Evolutionary conservation across 2,797 vertebrate genomes (phyloP).

Genomic region (Propithecus deckenii): DNA sequence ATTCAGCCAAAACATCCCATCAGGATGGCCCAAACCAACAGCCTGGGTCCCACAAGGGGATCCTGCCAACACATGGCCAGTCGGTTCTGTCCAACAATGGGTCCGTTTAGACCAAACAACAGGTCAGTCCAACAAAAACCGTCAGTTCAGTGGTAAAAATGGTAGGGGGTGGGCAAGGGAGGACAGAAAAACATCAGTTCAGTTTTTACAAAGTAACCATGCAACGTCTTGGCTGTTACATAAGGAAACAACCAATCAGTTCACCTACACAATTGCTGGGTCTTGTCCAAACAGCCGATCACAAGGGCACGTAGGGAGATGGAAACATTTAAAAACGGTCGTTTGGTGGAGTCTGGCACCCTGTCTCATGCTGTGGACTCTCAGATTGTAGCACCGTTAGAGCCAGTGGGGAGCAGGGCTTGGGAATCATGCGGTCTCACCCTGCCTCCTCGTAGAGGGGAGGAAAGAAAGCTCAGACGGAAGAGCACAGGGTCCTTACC

Average conservation of each 20-base stretch:
- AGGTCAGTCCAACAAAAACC: neutral
- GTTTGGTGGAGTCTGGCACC: neutral
- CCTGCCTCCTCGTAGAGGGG: neutral
- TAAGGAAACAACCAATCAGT: neutral
- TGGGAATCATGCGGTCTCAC: neutral
- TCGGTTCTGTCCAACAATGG: neutral
- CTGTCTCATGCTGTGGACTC: neutral
- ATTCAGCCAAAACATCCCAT: neutral
- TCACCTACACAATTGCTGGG: neutral
- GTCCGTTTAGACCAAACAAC: conserved; percentile 5
- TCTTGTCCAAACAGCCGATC: neutral
- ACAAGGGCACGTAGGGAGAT: neutral
- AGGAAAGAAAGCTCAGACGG: neutral
- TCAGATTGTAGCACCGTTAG: neutral
- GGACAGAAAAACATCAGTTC: neutral
- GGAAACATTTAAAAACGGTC: neutral
- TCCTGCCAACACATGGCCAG: neutral
- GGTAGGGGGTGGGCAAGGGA: fast-evolving
- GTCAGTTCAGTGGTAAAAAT: neutral
- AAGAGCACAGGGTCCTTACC: neutral
- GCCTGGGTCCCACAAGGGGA: neutral
- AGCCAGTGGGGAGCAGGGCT: neutral
- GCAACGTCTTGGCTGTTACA: neutral
- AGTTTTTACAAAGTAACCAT: neutral
- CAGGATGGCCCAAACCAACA: neutral